Evolutionary conservation across 1,140 invertebrate species (phyloP).

Genomic region (Hydropsyche tenuis): DNA sequence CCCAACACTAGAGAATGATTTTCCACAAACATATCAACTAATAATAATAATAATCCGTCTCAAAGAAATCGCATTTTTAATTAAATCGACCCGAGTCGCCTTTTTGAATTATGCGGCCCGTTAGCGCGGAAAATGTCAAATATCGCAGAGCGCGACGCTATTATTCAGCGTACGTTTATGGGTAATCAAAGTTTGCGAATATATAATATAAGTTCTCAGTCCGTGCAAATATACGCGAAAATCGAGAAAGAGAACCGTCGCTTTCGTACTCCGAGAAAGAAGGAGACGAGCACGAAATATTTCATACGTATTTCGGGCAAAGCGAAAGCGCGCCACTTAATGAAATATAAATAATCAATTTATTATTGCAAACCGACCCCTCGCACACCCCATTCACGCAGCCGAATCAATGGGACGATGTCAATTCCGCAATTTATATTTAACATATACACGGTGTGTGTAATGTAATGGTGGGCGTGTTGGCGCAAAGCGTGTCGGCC

Average conservation of each 20-base stretch:
- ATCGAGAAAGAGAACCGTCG: not conserved
- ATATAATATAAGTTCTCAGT: not conserved
- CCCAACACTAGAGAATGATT: no score
- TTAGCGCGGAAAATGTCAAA: constrained; percentile 6
- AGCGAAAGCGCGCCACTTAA: constrained; percentile 4
- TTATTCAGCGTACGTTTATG: constrained; percentile 28
- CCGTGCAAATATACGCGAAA: no score
- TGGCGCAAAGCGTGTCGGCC: not conserved
- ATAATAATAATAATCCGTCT: no score
- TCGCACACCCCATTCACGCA: not conserved
- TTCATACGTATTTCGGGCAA: constrained; percentile 9
- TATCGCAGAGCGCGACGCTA: not conserved
- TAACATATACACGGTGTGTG: not conserved
- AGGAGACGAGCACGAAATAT: not conserved
- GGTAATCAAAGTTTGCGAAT: constrained; percentile 26
- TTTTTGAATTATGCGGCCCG: not conserved
- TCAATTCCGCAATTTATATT: constrained; percentile 1
- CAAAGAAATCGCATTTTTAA: no score
- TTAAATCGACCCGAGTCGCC: no score
- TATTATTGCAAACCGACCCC: not conserved
- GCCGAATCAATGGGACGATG: not conserved
- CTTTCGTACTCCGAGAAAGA: no score
- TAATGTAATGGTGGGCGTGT: not conserved
- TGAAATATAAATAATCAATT: constrained; percentile 36
- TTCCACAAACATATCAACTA: no score